Evolutionary conservation across 1,140 invertebrate genomes (phyloP).

Genomic region (Bradysia coprophila): DNA sequence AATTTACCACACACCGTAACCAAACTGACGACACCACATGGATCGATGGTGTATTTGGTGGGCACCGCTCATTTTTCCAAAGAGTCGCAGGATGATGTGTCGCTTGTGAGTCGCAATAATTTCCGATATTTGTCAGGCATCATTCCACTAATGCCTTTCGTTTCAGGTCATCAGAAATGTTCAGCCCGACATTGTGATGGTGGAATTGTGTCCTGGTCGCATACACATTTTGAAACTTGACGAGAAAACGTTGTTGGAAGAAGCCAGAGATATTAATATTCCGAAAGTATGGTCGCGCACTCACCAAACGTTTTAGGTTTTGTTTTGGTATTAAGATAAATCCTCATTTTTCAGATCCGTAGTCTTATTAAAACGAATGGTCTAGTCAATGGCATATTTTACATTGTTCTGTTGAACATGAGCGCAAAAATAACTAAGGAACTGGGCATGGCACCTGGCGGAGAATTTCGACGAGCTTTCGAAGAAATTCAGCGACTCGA

Average conservation of each 20-base stretch:
- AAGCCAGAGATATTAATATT: conserved; percentile 65
- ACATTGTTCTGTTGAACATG: conserved; percentile 69
- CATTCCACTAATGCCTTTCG: not conserved
- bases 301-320: too few species aligned
- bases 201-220: conserved; percentile 75
- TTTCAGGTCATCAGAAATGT: conserved; percentile 43
- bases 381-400: conserved; percentile 65
- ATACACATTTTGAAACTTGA: conserved; percentile 71
- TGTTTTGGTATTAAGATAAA: not conserved
- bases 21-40: conserved; percentile 44
- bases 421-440: conserved; percentile 77
- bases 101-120: conserved; percentile 31
- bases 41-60: conserved; percentile 78
- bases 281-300: conserved; percentile 22
- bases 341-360: not conserved
- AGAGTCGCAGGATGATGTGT: conserved; percentile 55
- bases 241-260: conserved; percentile 68
- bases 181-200: conserved; percentile 75
- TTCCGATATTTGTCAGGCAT: not conserved
- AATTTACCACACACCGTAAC: conserved; percentile 67
- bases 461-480: conserved; percentile 86
- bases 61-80: conserved; percentile 86
- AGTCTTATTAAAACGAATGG: conserved; percentile 41
- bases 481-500: conserved; percentile 66
- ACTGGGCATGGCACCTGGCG: conserved; percentile 88